Evolutionary conservation across 2,113 vertebrate species (phyloP).

Genomic region (Sceloporus undulatus): DNA sequence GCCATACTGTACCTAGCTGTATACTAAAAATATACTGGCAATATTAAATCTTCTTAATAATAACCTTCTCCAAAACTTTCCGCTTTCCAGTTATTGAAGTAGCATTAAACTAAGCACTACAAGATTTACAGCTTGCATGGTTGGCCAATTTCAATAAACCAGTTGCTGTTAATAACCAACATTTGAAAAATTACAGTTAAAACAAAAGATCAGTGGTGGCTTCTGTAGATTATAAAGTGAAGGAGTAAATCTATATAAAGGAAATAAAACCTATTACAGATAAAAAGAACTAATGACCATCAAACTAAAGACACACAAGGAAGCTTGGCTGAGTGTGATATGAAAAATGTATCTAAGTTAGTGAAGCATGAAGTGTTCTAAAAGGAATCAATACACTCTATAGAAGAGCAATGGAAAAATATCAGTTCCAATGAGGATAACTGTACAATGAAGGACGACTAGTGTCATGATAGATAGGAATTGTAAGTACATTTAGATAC

Average conservation of each 20-base stretch:
- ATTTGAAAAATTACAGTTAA: constrained; percentile 43
- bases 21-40: neutral
- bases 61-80: constrained; percentile 48
- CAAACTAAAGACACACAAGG: neutral
- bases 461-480: constrained; percentile 20
- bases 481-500: constrained; percentile 38
- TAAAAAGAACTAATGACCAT: constrained; percentile 8
- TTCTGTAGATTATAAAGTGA: constrained; percentile 29
- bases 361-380: constrained; percentile 41
- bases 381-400: constrained; percentile 46
- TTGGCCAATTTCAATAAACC: constrained; percentile 51
- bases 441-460: constrained; percentile 22
- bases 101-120: constrained; percentile 37
- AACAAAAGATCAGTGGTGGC: constrained; percentile 39
- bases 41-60: constrained; percentile 49
- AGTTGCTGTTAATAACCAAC: constrained; percentile 31
- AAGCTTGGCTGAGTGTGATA: constrained; percentile 35
- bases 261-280: constrained; percentile 21
- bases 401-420: constrained; percentile 46
- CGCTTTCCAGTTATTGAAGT: constrained; percentile 35
- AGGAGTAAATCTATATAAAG: constrained; percentile 24
- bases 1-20: constrained; percentile 11
- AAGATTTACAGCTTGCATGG: constrained; percentile 5
- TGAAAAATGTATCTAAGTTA: constrained; percentile 49
- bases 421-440: constrained; percentile 45